A percentile compares a stretch with the other conserved stretches of the same genome.
Conservation (phyloP, 2,113 vertebrate species). For the Petrocephalus zakoni region DNA sequence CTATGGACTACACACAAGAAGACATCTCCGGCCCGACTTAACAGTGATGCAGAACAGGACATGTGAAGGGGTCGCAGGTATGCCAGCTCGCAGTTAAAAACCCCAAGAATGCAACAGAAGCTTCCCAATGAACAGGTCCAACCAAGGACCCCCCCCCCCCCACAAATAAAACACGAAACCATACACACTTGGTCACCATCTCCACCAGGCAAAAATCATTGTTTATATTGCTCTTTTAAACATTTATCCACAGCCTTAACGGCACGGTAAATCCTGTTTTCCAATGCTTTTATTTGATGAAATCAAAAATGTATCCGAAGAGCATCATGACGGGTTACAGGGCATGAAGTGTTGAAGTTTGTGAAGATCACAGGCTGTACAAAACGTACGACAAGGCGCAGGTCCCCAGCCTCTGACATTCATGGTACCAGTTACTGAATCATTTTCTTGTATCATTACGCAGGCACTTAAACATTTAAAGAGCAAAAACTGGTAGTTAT, state of each 20-base stretch:
- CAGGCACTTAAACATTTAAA: conserved; percentile 17
- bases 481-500: conserved; percentile 1
- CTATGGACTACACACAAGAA: background rate
- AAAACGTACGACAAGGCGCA: background rate
- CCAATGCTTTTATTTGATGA: background rate
- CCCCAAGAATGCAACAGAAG: background rate
- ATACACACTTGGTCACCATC: conserved; percentile 16
- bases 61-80: background rate
- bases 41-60: background rate
- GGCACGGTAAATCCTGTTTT: background rate
- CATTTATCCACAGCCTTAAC: conserved; percentile 6
- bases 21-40: background rate
- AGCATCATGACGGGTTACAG: background rate
- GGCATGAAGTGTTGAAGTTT: background rate
- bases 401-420: background rate
- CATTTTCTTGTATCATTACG: background rate
- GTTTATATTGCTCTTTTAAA: background rate
- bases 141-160: background rate
- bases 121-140: background rate
- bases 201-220: background rate
- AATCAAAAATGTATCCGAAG: background rate
- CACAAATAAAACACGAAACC: background rate
- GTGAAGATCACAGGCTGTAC: background rate
- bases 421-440: background rate
- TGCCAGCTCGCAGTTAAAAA: background rate